phyloP scores from a whole-genome alignment of 2,888 invertebrate genomes.

The Drosophila mercatorum region DNA sequence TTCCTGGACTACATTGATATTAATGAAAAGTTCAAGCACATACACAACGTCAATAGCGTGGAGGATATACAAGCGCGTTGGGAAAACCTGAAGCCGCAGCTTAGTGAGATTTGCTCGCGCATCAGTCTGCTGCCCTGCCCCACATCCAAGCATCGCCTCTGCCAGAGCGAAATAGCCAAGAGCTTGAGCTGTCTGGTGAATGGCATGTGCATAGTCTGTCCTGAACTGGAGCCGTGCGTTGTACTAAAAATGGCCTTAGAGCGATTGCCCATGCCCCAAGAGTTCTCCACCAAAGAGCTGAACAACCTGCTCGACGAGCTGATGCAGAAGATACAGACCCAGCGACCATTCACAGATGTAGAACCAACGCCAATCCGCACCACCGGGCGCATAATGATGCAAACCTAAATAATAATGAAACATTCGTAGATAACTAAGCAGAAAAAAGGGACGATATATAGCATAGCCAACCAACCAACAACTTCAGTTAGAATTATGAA shows the following conservation, averaged over 20 bases:
- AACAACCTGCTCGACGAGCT: conserved; percentile 78
- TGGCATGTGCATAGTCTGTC: conserved; percentile 82
- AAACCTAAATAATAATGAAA: conserved; percentile 18
- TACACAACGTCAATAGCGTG: conserved; percentile 80
- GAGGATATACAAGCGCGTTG: conserved; percentile 83
- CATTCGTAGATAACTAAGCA: conserved; percentile 20
- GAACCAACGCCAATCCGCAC: not conserved
- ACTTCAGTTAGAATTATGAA: conserved; percentile 29
- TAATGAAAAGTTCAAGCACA: conserved; percentile 85
- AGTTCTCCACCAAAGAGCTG: conserved; percentile 83
- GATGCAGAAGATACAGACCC: conserved; percentile 74
- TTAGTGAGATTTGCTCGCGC: conserved; percentile 84
- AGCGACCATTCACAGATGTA: conserved; percentile 23
- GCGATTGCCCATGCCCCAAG: conserved; percentile 84
- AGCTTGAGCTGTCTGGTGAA: conserved; percentile 83
- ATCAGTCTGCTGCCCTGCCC: conserved; percentile 84
- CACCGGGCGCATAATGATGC: conserved; percentile 11
- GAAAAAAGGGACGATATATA: conserved; percentile 29
- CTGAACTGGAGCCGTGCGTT: conserved; percentile 81
- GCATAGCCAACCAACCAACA: conserved; percentile 12
- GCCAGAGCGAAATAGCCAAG: conserved; percentile 85
- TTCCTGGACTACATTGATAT: conserved; percentile 90
- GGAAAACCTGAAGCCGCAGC: conserved; percentile 84
- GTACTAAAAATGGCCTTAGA: conserved; percentile 83
- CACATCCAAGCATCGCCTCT: conserved; percentile 84